phyloP scores from a whole-genome alignment of 2,888 invertebrate species.

The Hypercompe scribonia region DNA sequence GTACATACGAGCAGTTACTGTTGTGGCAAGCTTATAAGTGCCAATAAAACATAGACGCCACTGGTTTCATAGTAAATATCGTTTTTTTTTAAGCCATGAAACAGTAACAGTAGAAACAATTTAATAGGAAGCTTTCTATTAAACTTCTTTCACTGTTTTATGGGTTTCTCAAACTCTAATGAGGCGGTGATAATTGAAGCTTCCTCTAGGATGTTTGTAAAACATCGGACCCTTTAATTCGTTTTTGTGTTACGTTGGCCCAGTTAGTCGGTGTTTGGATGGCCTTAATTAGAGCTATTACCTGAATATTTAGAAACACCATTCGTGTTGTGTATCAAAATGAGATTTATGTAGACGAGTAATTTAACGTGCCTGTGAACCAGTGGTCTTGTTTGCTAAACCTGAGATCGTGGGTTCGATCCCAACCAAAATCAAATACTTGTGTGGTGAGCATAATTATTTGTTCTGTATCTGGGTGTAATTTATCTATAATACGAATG shows the following conservation, averaged over 20 bases:
- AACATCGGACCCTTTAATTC: constrained; percentile 57
- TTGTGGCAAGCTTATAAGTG: constrained; percentile 13
- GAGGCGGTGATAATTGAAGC: constrained; percentile 71
- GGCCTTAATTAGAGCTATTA: constrained; percentile 30
- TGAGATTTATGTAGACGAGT: background rate
- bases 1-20: background rate
- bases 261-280: constrained; percentile 36
- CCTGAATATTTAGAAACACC: background rate
- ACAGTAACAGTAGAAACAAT: constrained; percentile 28
- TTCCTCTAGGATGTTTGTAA: constrained; percentile 63
- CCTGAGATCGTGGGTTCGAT: no score
- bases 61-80: background rate
- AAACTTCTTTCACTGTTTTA: constrained; percentile 61
- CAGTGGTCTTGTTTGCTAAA: no score
- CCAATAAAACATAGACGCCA: constrained; percentile 10
- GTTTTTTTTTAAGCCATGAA: constrained; percentile 10
- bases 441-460: no score
- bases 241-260: constrained; percentile 51
- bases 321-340: background rate
- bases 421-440: no score
- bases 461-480: no score
- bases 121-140: constrained; percentile 53
- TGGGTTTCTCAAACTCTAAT: constrained; percentile 70
- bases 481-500: no score
- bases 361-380: no score